These are phyloP conservation scores for Trichogramma evanescens DNA, from an alignment of 2,888 invertebrate genomes.

Conservation along the genomic window DNA sequence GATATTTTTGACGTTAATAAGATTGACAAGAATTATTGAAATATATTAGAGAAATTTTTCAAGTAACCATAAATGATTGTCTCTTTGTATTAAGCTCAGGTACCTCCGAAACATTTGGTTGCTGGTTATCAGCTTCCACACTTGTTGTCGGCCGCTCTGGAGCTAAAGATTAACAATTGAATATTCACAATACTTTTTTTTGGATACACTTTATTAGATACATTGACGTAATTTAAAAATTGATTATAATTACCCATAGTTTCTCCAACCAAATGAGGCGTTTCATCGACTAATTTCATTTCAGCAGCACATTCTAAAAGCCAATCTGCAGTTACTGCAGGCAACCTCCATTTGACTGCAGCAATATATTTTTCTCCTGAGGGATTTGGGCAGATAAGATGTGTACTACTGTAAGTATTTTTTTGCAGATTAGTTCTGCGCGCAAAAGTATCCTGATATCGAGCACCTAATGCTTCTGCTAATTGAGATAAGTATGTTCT, in stretches of 20 bases:
- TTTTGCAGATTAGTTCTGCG: constrained; percentile 50
- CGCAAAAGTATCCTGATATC: constrained; percentile 64
- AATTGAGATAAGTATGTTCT: constrained; percentile 66
- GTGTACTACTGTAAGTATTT: constrained; percentile 63
- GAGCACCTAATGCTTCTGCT: constrained; percentile 66
- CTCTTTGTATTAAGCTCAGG: constrained; percentile 16
- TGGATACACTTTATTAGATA: not conserved
- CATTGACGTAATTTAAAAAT: not conserved
- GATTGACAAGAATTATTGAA: not conserved
- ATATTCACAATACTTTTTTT: not conserved
- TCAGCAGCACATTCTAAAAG: constrained; percentile 60
- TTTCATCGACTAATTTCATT: constrained; percentile 54
- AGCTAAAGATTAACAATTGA: constrained; percentile 18
- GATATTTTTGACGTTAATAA: not conserved
- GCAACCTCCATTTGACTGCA: constrained; percentile 77
- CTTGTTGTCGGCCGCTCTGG: constrained; percentile 19
- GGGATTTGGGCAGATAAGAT: constrained; percentile 68
- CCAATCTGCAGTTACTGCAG: constrained; percentile 74
- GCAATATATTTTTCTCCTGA: constrained; percentile 77
- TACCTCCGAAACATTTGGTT: constrained; percentile 18
- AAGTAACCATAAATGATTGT: not conserved
- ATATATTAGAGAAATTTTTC: too few relatives aligned
- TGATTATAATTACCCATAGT: constrained; percentile 39
- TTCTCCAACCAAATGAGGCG: constrained; percentile 56
- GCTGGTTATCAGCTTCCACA: not conserved